phyloP scores from a whole-genome alignment of 1,140 invertebrate species.

The Zeugodacus cucurbitae region DNA sequence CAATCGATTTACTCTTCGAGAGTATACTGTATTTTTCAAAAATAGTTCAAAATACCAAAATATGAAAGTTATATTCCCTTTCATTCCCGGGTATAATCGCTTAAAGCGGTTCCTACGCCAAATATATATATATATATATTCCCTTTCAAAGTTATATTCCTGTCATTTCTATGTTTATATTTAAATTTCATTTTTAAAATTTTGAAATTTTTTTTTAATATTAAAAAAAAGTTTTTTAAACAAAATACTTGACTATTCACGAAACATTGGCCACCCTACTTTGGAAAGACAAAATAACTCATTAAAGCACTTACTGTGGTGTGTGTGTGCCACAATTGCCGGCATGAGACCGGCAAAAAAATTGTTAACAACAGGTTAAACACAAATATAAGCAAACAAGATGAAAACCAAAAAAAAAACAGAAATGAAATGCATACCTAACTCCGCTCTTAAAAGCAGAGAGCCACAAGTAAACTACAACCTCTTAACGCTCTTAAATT shows the following conservation, averaged over 20 bases:
- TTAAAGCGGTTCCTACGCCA: too few species aligned
- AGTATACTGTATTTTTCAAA: too few species aligned
- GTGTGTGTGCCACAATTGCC: background rate
- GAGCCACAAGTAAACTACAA: background rate
- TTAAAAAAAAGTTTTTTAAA: too few species aligned
- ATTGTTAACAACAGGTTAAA: conserved; percentile 6
- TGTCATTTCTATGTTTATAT: too few species aligned
- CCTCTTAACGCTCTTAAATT: background rate
- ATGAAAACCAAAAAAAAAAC: background rate
- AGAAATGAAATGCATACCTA: background rate
- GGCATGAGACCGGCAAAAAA: conserved; percentile 34
- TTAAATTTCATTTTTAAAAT: too few species aligned
- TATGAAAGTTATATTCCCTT: too few species aligned
- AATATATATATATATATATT: too few species aligned
- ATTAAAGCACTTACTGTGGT: background rate
- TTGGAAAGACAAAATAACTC: background rate
- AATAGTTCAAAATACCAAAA: too few species aligned
- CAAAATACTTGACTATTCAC: background rate
- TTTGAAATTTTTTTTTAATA: too few species aligned
- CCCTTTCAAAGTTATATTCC: too few species aligned
- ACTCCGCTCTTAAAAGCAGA: background rate
- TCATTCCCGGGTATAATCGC: too few species aligned
- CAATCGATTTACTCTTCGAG: too few species aligned
- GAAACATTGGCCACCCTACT: background rate
- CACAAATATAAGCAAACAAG: background rate